Conservation (phyloP, 37 sponge, comb jelly and placozoan species). For the Agelas oroides region DNA sequence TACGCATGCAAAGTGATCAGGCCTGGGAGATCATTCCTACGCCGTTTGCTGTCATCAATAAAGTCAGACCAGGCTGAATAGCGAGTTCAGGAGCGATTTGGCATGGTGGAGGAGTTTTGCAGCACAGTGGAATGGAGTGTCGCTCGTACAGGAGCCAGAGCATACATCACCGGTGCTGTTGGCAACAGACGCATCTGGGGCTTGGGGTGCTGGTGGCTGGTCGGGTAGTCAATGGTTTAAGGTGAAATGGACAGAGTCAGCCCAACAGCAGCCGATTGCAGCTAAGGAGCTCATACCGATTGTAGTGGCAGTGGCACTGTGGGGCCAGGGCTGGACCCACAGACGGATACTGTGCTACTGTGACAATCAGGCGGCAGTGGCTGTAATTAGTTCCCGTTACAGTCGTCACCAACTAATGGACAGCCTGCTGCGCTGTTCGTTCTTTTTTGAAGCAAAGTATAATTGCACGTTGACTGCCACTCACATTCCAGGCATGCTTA, state of each 20-base stretch:
- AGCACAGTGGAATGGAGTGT: constrained; percentile 50
- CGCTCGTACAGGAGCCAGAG: background rate
- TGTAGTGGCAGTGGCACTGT: constrained; percentile 38
- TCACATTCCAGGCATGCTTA: constrained; percentile 37
- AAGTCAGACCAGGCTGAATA: constrained; percentile 31
- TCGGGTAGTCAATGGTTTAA: constrained; percentile 31
- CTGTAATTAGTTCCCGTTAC: background rate
- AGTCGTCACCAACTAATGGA: background rate
- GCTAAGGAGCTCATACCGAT: constrained; percentile 60
- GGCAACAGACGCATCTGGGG: constrained; percentile 53
- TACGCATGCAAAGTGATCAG: constrained; percentile 47
- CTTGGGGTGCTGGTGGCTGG: constrained; percentile 66
- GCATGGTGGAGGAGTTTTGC: constrained; percentile 56
- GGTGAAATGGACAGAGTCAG: constrained; percentile 17
- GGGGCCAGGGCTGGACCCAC: constrained; percentile 30
- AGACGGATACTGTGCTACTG: background rate
- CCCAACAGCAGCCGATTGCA: constrained; percentile 8
- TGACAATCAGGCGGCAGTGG: constrained; percentile 53
- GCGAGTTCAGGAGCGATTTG: constrained; percentile 52
- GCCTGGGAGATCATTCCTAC: constrained; percentile 52
- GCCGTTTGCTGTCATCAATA: background rate
- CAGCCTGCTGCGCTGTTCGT: constrained; percentile 32
- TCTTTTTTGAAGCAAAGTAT: constrained; percentile 49
- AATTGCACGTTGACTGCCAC: background rate
- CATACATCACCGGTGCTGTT: background rate